Evolutionary conservation across 2,113 vertebrate species (phyloP), one percentile per base, ranked within the genome.

Genomic region (Nibea coibor): DNA sequence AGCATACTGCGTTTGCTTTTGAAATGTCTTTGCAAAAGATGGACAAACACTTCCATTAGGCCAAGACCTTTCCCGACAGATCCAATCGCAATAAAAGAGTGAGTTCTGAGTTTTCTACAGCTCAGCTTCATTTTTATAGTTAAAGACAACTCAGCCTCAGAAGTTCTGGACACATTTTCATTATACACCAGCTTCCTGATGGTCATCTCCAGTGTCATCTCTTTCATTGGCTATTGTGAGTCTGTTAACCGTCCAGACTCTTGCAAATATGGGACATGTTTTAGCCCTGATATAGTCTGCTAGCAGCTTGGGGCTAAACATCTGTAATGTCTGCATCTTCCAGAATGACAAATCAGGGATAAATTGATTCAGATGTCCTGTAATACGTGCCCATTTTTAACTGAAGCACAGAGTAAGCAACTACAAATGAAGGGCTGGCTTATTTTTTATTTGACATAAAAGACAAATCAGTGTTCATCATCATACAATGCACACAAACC

Each of bases 381-480:
- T 35, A 10, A 77, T 7, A 17, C 28, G 42, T n/a, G 14, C 4
- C 16, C 19, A 24, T 16, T 19, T 66, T 63, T 47, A 11, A 54
- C 28, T 54, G 1, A 68, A 50, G 35, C 17, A 79, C 0, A 51
- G 51, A 81, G 19, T 20, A 56, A 20, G 14, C n/a, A 67, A 22
- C 5, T 39, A 65, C 51, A 81, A 47, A 76, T 24, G 17, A 71
- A 62, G 17, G 3, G 15, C 10, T 2, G n/a, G 26, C 48, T 35
- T 48, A 74, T 56, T 79, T 84, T 16, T 54, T 54, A 50, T 31
- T 78, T 84, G 16, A 58, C 58, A 50, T 35, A 53, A 50, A 74
- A 83, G 70, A 77, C 43, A 82, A 48, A 26, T 58, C n/a, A 48
- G 6, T 22, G 31, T 7, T 35, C 39, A 43, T 69, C 53, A 72